Evolutionary conservation across 35 echinoderm and acorn worm genomes (phyloP).

Genomic region (Lytechinus variegatus): DNA sequence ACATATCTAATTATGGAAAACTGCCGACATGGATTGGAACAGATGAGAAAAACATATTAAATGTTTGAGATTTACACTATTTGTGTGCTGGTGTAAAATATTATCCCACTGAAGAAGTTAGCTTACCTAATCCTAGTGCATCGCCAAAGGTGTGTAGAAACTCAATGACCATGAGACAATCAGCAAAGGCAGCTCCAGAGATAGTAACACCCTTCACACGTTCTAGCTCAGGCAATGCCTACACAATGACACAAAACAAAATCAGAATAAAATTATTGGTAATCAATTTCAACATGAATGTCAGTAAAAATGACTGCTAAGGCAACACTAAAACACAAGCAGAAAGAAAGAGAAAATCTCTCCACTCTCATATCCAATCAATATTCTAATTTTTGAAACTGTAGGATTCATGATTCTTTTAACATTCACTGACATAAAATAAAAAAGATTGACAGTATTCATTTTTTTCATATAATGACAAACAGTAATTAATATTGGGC

Average conservation of each 20-base stretch:
- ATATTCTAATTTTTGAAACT: neutral
- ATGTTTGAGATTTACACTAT: too few relatives aligned
- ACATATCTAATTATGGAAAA: too few relatives aligned
- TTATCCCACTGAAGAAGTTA: neutral
- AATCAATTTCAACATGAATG: neutral
- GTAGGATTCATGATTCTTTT: neutral
- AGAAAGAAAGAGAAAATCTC: too few relatives aligned
- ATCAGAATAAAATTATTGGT: neutral
- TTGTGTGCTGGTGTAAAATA: neutral
- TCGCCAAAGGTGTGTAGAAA: conserved; percentile 97
- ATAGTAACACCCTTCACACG: conserved; percentile 73
- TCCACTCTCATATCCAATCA: neutral
- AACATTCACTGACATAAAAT: neutral
- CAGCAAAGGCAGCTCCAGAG: conserved; percentile 76
- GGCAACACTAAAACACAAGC: too few relatives aligned
- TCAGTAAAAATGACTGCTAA: neutral
- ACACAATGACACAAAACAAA: neutral
- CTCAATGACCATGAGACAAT: conserved; percentile 93
- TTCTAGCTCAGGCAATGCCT: conserved; percentile 79
- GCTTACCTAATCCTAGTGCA: conserved; percentile 87
- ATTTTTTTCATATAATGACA: too few relatives aligned
- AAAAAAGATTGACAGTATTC: too few relatives aligned
- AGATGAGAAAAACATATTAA: too few relatives aligned
- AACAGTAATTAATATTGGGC: too few relatives aligned
- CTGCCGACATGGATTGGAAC: too few relatives aligned